These are phyloP conservation scores for Bedellia somnulentella DNA, from an alignment of 2,888 invertebrate genomes.

Conservation along the genomic window DNA sequence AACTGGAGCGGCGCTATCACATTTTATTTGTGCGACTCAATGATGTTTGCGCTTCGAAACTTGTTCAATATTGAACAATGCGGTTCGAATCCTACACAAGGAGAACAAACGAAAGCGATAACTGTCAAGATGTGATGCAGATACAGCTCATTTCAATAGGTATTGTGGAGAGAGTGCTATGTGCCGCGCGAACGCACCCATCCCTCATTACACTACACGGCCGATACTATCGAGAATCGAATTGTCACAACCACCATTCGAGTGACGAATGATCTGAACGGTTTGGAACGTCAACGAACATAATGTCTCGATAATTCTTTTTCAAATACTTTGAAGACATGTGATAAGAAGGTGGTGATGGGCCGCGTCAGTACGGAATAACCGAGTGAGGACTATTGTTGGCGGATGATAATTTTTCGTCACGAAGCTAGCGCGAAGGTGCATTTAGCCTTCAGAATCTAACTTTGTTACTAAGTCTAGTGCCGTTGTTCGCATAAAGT, in stretches of 20 bases:
- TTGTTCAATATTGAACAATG: constrained; percentile 29
- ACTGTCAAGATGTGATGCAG: constrained; percentile 39
- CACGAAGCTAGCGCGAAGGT: too few relatives aligned
- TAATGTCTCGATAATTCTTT: constrained; percentile 20
- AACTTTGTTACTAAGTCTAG: too few relatives aligned
- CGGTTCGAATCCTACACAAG: constrained; percentile 37
- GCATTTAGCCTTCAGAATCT: too few relatives aligned
- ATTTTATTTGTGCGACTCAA: constrained; percentile 3
- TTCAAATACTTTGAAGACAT: constrained; percentile 26
- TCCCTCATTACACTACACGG: constrained; percentile 31
- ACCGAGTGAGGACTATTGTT: constrained; percentile 36
- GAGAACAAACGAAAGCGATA: constrained; percentile 36
- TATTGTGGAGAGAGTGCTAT: constrained; percentile 40
- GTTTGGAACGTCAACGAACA: constrained; percentile 31
- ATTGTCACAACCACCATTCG: constrained; percentile 31
- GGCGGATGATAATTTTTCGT: too few relatives aligned
- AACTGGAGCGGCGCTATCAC: too few relatives aligned
- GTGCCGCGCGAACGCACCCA: constrained; percentile 27
- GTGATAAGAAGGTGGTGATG: constrained; percentile 39
- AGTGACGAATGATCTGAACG: constrained; percentile 38
- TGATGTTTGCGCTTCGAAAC: background rate
- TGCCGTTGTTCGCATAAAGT: too few relatives aligned
- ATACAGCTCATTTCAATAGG: constrained; percentile 50
- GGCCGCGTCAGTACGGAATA: constrained; percentile 43
- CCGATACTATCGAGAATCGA: constrained; percentile 23